phyloP scores from a whole-genome alignment of 2,113 vertebrate species.

The Gymnarchus niloticus region DNA sequence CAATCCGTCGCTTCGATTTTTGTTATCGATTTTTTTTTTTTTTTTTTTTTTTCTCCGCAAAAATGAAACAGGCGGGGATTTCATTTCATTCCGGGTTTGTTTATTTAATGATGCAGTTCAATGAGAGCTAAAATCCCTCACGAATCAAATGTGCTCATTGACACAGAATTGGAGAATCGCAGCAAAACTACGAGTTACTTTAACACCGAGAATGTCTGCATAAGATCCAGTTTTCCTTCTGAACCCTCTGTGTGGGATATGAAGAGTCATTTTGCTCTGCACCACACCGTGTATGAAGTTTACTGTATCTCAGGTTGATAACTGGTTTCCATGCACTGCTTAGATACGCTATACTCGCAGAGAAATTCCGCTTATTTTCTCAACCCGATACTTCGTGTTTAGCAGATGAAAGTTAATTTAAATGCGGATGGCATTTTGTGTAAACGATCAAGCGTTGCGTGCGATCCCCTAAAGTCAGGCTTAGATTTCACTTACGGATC shows the following conservation, averaged over 20 bases:
- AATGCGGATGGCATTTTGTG: not conserved
- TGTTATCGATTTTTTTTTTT: conserved; percentile 10
- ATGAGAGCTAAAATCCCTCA: not conserved
- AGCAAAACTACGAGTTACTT: not conserved
- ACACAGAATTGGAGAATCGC: not conserved
- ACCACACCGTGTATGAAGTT: not conserved
- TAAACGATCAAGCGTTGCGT: not conserved
- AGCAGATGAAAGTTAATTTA: not conserved
- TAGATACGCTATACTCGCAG: not conserved
- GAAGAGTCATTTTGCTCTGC: not conserved
- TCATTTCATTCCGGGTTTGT: conserved; percentile 14
- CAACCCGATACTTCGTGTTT: not conserved
- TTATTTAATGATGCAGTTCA: conserved; percentile 14
- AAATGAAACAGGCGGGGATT: not conserved
- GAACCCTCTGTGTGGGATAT: not conserved
- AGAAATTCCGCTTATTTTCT: not conserved
- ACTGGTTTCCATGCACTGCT: not conserved
- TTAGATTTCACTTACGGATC: conserved; percentile 9
- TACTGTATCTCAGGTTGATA: not conserved
- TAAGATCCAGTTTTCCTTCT: not conserved
- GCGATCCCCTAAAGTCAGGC: not conserved
- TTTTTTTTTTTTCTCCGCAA: not conserved
- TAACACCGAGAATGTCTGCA: not conserved
- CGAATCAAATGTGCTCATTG: not conserved
- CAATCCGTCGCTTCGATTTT: conserved; percentile 12